A percentile compares a stretch with the other conserved stretches of the same genome.
These are phyloP conservation scores for Machimus rusticus DNA, from an alignment of 2,888 invertebrate species.

Conservation along the genomic window DNA sequence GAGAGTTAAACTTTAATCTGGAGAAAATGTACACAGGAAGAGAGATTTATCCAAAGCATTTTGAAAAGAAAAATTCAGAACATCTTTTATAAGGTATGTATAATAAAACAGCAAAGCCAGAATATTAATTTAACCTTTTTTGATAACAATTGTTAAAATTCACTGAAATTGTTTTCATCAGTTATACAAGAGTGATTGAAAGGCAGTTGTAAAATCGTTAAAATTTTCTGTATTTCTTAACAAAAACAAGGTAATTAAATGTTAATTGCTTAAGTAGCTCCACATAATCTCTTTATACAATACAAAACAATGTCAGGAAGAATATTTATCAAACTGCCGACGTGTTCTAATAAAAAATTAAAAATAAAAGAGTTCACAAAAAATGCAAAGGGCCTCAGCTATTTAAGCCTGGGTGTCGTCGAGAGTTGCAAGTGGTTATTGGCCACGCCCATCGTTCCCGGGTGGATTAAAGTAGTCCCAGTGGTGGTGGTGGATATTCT, in stretches of 20 bases:
- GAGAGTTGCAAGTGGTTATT: not conserved
- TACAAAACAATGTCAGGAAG: conserved; percentile 32
- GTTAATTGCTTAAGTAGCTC: conserved; percentile 31
- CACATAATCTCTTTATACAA: conserved; percentile 39
- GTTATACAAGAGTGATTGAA: not conserved
- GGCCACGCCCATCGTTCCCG: conserved; percentile 63
- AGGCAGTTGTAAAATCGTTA: conserved; percentile 27
- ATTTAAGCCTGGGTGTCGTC: not conserved
- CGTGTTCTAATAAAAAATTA: not conserved
- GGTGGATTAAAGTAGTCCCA: conserved; percentile 91
- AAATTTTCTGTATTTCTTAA: conserved; percentile 25
- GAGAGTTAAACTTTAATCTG: not conserved
- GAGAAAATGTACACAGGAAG: not conserved
- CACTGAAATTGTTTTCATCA: not conserved
- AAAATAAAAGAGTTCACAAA: conserved; percentile 34
- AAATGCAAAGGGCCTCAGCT: conserved; percentile 42
- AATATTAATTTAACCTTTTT: too few relatives aligned
- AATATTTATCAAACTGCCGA: conserved; percentile 25
- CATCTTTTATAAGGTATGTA: too few relatives aligned
- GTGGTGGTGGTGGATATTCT: conserved; percentile 80
- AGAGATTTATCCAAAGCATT: too few relatives aligned
- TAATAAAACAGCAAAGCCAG: too few relatives aligned
- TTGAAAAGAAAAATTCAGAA: too few relatives aligned
- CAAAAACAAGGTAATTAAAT: conserved; percentile 34
- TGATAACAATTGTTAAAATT: not conserved